Evolutionary conservation across 2,888 invertebrate genomes (phyloP), one percentile per base, ranked within the genome.

Genomic region (Marasmarcha lunaedactyla): DNA sequence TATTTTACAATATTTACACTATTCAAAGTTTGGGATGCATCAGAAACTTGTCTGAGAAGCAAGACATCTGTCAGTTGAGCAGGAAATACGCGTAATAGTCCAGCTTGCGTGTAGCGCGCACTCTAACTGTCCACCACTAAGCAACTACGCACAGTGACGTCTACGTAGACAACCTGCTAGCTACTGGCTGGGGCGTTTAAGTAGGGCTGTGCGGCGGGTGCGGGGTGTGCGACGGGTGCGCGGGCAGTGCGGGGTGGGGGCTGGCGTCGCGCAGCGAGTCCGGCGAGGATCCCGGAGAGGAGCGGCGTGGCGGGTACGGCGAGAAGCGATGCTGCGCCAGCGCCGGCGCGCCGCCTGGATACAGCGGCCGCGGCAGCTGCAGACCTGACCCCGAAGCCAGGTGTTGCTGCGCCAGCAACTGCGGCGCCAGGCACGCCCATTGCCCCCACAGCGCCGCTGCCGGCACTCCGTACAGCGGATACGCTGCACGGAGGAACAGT

Each of bases 391-490:
- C 65, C 1, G 76, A 76, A 1, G 86, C 86, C 36, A 89, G 84
- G 51, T 89, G 88, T 55, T 89, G 89, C 54, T 90, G 90, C 38
- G 89, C 89, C 36, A 89, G 66, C 33, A 89, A 59, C 46, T 89
- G 88, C 1, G 89, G 88, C 33, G 88, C 88, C 38, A 89, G 57
- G 54, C 89, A 88, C 6, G 89, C 89, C 90, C 90, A 90, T 54
- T 90, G 90, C 38, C 89, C 89, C 90, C 90, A 90, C 20, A 89
- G 65, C 34, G 88, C 86, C 33, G 86, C 87, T 14, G 84, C 78
- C 4, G 84, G 84, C 30, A 84, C 73, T 2, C 84, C 78, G 51
- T 85, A 84, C 45, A 74, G 54, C 0, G 90, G 90, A 14, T 90
- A 89, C 26, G 89, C 89, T 1, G 90, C 90, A 1, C 91, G 79